Percentiles rank a stretch among this genome's conserved stretches.
Evolutionary conservation across 2,113 vertebrate species (phyloP).

Genomic region (Tiliqua scincoides): DNA sequence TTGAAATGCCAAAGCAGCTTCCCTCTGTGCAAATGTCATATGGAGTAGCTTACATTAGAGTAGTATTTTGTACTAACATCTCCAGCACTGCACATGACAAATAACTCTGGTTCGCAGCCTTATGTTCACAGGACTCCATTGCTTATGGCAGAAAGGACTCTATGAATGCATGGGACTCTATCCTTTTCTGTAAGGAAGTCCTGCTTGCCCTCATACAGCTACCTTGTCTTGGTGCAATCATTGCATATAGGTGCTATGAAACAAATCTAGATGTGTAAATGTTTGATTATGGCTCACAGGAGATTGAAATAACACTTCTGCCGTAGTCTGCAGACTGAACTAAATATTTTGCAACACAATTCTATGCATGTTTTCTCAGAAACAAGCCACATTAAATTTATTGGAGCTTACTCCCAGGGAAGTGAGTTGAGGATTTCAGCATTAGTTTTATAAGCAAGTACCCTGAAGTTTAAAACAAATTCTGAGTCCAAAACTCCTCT

Average conservation of each 20-base stretch:
- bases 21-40: slow-evolving; percentile 40
- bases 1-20: slow-evolving; percentile 62
- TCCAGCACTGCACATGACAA: slow-evolving; percentile 26
- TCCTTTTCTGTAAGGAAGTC: not conserved
- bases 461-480: not conserved
- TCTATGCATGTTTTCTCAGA: too few relatives aligned
- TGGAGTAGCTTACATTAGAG: slow-evolving; percentile 27
- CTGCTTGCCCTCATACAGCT: not conserved
- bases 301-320: too few relatives aligned
- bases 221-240: not conserved
- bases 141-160: not conserved
- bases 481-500: not conserved
- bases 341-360: not conserved
- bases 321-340: not conserved
- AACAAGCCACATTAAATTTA: too few relatives aligned
- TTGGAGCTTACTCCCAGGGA: too few relatives aligned
- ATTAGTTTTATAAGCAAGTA: not conserved
- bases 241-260: not conserved
- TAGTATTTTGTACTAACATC: slow-evolving; percentile 30
- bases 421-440: too few relatives aligned
- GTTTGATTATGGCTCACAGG: not conserved
- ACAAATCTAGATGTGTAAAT: not conserved
- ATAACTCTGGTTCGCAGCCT: slow-evolving; percentile 31
- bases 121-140: not conserved
- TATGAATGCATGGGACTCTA: not conserved